Percentiles rank a stretch among this genome's conserved stretches.
phyloP scores from a whole-genome alignment of 2,888 invertebrate genomes.

The Leucania comma region DNA sequence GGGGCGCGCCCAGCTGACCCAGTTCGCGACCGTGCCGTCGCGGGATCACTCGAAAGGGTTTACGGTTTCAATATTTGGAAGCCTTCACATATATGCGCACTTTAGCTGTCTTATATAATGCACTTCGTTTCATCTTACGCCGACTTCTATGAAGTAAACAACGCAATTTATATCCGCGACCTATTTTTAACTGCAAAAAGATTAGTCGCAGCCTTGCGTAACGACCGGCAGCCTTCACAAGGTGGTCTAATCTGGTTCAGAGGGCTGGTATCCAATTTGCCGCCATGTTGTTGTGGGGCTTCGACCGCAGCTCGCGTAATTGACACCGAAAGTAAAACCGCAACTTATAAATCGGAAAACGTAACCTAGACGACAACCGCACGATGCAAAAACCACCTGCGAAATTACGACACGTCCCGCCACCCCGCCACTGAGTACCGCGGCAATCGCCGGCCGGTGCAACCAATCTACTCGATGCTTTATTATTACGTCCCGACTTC shows the following conservation, averaged over 20 bases:
- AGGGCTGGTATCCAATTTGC: conserved; percentile 88
- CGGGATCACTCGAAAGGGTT: conserved; percentile 84
- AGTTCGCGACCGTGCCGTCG: conserved; percentile 76
- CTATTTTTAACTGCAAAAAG: conserved; percentile 76
- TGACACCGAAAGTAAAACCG: conserved; percentile 85
- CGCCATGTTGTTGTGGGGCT: conserved; percentile 81
- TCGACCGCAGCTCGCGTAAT: conserved; percentile 86
- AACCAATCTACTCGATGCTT: conserved; percentile 83
- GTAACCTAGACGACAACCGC: conserved; percentile 74
- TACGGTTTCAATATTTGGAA: conserved; percentile 87
- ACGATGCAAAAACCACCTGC: conserved; percentile 76
- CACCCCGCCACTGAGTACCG: conserved; percentile 56
- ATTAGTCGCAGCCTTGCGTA: conserved; percentile 77
- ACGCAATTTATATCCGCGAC: conserved; percentile 67
- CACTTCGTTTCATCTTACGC: conserved; percentile 68
- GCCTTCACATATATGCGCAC: conserved; percentile 72
- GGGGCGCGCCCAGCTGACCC: conserved; percentile 81
- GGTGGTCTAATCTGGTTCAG: conserved; percentile 84
- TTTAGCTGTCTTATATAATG: conserved; percentile 70
- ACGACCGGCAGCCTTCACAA: conserved; percentile 80
- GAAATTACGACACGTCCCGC: conserved; percentile 78
- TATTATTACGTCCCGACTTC: conserved; percentile 80
- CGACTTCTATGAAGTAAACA: conserved; percentile 65
- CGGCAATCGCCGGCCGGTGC: conserved; percentile 68
- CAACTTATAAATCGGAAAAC: conserved; percentile 82